Conservation (phyloP, 2,113 vertebrate species). For the Morone chrysops region DNA sequence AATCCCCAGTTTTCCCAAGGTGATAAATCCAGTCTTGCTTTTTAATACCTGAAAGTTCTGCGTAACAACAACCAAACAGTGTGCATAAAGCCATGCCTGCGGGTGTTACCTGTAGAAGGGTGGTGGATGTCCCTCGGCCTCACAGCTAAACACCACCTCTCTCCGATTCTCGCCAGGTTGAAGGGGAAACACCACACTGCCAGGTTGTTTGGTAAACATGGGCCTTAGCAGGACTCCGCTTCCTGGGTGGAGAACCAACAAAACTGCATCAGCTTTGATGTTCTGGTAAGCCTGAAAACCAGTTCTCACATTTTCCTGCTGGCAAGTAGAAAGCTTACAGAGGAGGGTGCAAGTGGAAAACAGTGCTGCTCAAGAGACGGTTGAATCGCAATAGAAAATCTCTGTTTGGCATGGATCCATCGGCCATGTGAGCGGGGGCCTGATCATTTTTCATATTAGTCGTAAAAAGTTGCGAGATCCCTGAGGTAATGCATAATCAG, state of each 20-base stretch:
- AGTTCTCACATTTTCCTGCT: constrained; percentile 19
- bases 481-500: constrained; percentile 57
- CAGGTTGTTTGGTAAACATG: constrained; percentile 92
- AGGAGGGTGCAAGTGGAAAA: not conserved
- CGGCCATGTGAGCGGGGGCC: not conserved
- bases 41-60: constrained; percentile 13
- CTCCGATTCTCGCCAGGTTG: constrained; percentile 88
- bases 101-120: constrained; percentile 90
- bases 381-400: constrained; percentile 13
- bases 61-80: not conserved
- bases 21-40: constrained; percentile 6
- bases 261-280: constrained; percentile 51
- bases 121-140: constrained; percentile 91
- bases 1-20: constrained; percentile 37
- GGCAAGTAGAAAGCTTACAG: constrained; percentile 18
- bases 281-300: constrained; percentile 25
- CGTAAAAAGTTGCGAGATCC: constrained; percentile 44
- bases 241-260: constrained; percentile 82
- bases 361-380: not conserved
- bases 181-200: constrained; percentile 91
- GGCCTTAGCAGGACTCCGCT: constrained; percentile 88
- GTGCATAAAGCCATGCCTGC: constrained; percentile 29
- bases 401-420: constrained; percentile 24
- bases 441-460: constrained; percentile 41
- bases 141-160: constrained; percentile 92